phyloP scores from a whole-genome alignment of 2,113 vertebrate genomes.

The Romanogobio albipinnatus region DNA sequence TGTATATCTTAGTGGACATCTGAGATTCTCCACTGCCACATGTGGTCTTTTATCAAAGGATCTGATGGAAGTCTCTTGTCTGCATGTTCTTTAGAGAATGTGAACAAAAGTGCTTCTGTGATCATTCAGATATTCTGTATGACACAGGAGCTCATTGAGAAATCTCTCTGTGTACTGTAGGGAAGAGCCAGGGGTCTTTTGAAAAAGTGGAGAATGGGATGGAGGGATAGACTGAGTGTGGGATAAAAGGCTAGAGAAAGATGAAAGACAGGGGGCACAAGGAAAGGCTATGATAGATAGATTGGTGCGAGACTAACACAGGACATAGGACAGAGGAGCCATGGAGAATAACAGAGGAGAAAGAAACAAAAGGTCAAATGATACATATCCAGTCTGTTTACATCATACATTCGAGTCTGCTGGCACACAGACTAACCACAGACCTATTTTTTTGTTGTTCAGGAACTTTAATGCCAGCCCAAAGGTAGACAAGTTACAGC shows the following conservation, averaged over 20 bases:
- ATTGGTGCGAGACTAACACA: conserved; percentile 34
- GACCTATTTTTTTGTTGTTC: conserved; percentile 2
- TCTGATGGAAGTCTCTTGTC: conserved; percentile 7
- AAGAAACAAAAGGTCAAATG: conserved; percentile 44
- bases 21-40: background rate
- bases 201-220: conserved; percentile 40
- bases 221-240: conserved; percentile 34
- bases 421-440: conserved; percentile 1
- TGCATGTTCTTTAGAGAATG: conserved; percentile 1
- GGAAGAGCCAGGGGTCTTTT: conserved; percentile 37
- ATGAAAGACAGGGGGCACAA: conserved; percentile 28
- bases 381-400: conserved; percentile 29
- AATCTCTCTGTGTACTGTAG: background rate
- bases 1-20: no score
- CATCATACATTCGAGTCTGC: background rate
- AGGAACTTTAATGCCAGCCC: background rate
- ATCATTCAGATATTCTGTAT: conserved; percentile 28
- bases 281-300: conserved; percentile 54
- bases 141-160: conserved; percentile 30
- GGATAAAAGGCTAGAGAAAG: conserved; percentile 19
- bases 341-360: conserved; percentile 26
- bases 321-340: conserved; percentile 18
- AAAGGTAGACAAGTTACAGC: conserved; percentile 23
- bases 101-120: conserved; percentile 28
- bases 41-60: conserved; percentile 14